Conservation (phyloP, 2,797 vertebrate genomes). For the Tachyglossus aculeatus region DNA sequence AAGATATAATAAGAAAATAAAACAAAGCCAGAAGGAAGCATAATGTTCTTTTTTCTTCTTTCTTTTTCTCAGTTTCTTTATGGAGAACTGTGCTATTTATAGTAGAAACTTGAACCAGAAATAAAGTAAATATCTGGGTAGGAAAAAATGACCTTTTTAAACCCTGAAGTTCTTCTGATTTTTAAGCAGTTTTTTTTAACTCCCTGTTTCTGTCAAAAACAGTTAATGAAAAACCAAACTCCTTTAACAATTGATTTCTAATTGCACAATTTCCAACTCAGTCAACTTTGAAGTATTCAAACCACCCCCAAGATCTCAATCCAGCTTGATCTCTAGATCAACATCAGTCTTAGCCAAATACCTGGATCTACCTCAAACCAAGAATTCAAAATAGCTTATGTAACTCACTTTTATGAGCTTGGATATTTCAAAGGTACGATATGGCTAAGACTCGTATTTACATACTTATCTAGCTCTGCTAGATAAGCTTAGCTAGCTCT, state of each 20-base stretch:
- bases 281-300: neutral
- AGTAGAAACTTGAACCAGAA: neutral
- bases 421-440: neutral
- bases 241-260: neutral
- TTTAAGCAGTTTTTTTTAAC: neutral
- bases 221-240: no score
- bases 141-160: neutral
- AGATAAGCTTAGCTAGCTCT: no score
- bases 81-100: neutral
- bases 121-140: neutral
- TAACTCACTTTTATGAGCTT: neutral
- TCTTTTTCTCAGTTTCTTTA: neutral
- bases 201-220: neutral
- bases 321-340: neutral
- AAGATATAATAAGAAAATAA: neutral
- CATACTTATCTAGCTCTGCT: neutral
- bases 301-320: neutral
- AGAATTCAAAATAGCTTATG: neutral
- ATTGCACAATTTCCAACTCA: neutral
- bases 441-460: neutral
- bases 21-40: neutral
- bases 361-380: neutral
- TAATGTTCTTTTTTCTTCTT: neutral
- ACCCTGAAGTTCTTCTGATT: neutral
- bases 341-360: no score